Percentiles rank a stretch among this genome's conserved stretches.
Conservation (phyloP, 2,888 invertebrate genomes). For the Altica lythri region DNA sequence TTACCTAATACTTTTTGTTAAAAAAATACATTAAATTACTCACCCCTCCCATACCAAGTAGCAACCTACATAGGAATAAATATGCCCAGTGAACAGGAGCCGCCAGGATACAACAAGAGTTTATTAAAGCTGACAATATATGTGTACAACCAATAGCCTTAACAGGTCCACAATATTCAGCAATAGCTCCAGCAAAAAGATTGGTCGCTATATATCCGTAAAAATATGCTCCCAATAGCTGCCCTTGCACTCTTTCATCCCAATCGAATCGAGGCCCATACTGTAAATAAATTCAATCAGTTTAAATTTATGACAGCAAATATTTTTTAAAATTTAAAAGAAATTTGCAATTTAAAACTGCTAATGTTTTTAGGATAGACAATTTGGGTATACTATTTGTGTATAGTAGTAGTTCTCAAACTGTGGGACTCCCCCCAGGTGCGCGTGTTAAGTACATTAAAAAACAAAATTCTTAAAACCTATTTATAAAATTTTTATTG, state of each 20-base stretch:
- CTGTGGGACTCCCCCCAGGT: too few species aligned
- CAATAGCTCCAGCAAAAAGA: constrained; percentile 63
- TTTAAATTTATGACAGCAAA: not conserved
- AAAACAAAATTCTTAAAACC: too few species aligned
- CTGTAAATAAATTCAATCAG: constrained; percentile 41
- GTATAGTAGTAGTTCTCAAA: too few species aligned
- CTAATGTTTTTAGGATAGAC: too few species aligned
- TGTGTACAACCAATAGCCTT: constrained; percentile 33
- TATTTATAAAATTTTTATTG: too few species aligned
- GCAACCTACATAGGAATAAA: constrained; percentile 61
- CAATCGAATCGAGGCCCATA: constrained; percentile 61
- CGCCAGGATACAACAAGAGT: constrained; percentile 60
- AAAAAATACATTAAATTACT: constrained; percentile 1
- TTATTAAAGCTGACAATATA: constrained; percentile 26
- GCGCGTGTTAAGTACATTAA: too few species aligned
- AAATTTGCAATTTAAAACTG: too few species aligned
- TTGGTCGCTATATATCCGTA: constrained; percentile 71
- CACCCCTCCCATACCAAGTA: constrained; percentile 56
- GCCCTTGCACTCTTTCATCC: constrained; percentile 65
- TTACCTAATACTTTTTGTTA: not conserved
- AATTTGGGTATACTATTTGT: too few species aligned
- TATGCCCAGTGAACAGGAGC: constrained; percentile 61
- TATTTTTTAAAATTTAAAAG: too few species aligned
- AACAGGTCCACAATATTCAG: constrained; percentile 38
- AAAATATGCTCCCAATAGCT: constrained; percentile 68